Evolutionary conservation across 35 echinoderm and acorn worm species (phyloP).

Genomic region (Chiridota heheva): DNA sequence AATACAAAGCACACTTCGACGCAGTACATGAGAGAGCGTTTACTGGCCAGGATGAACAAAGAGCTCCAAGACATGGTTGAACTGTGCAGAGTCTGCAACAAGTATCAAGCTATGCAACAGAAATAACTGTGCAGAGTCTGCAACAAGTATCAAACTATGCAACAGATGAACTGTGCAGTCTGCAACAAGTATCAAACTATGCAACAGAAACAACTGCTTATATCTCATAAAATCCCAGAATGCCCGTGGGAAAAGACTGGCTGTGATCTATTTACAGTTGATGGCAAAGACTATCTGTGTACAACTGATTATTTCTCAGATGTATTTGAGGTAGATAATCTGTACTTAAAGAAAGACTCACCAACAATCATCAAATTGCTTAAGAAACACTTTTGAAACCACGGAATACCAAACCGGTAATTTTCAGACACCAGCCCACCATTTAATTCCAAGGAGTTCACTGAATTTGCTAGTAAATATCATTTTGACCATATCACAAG

Average conservation of each 20-base stretch:
- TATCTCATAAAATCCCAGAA: constrained; percentile 12
- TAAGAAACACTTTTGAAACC: constrained; percentile 26
- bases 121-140: too few relatives aligned
- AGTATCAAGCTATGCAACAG: constrained; percentile 16
- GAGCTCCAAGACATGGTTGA: neutral
- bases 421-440: constrained; percentile 52
- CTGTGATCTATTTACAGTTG: constrained; percentile 41
- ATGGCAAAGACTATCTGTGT: constrained; percentile 29
- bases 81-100: constrained; percentile 2
- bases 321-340: too few relatives aligned
- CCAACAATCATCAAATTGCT: constrained; percentile 5
- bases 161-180: neutral
- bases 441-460: constrained; percentile 34
- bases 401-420: constrained; percentile 48
- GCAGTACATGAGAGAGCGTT: constrained; percentile 55
- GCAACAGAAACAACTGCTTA: constrained; percentile 38
- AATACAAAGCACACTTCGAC: constrained; percentile 38
- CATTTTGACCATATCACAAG: constrained; percentile 29
- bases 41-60: constrained; percentile 52
- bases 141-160: too few relatives aligned
- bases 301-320: constrained; percentile 46
- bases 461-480: constrained; percentile 39
- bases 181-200: constrained; percentile 13
- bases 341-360: constrained; percentile 26
- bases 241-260: constrained; percentile 44